These are phyloP conservation scores for Mechanitis messenoides DNA, from an alignment of 2,888 invertebrate genomes.

Conservation along the genomic window DNA sequence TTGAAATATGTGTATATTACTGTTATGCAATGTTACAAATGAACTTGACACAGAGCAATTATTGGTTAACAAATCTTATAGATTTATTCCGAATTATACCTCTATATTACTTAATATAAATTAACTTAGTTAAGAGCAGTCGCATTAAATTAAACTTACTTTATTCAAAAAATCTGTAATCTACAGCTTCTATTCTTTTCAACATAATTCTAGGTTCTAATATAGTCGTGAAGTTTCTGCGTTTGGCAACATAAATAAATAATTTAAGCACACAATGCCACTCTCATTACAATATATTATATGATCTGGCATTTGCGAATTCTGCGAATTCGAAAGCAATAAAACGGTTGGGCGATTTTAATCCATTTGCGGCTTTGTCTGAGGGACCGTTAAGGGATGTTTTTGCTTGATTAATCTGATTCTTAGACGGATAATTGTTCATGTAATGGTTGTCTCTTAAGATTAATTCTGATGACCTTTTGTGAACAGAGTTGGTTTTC, in stretches of 20 bases:
- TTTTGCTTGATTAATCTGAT: conserved; percentile 64
- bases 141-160: neutral
- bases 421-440: conserved; percentile 51
- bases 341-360: conserved; percentile 57
- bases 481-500: conserved; percentile 5
- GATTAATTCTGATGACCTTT: conserved; percentile 15
- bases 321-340: conserved; percentile 51
- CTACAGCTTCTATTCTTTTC: conserved; percentile 13
- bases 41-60: too few species aligned
- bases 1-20: neutral
- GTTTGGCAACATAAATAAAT: conserved; percentile 10
- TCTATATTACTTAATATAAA: too few species aligned
- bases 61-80: too few species aligned
- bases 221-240: neutral
- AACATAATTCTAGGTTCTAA: neutral
- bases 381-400: conserved; percentile 49
- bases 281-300: neutral
- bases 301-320: conserved; percentile 6
- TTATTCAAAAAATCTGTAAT: conserved; percentile 1
- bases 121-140: too few species aligned
- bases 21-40: too few species aligned
- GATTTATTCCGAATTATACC: too few species aligned
- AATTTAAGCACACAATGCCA: conserved; percentile 11
- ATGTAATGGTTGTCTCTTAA: conserved; percentile 32
- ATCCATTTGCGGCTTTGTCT: conserved; percentile 53